A percentile compares a stretch with the other conserved stretches of the same genome.
Conservation (phyloP, 2,797 vertebrate genomes). For the Scolopax rusticola region DNA sequence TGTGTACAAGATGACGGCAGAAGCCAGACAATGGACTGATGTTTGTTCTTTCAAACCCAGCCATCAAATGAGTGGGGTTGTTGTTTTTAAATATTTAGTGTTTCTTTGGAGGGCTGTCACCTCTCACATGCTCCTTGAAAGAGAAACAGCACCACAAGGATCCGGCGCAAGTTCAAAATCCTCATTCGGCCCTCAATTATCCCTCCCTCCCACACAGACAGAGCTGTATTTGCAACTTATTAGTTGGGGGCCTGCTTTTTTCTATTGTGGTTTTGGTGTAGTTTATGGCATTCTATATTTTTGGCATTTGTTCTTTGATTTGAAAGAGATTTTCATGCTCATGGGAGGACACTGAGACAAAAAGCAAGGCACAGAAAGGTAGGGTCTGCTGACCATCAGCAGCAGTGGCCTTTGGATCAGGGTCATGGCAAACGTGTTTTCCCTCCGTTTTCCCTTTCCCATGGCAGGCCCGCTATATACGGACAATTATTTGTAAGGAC, state of each 20-base stretch:
- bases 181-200: not conserved
- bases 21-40: slow-evolving; percentile 45
- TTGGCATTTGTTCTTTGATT: not conserved
- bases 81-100: slow-evolving; percentile 45
- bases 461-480: not conserved
- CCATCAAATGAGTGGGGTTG: not conserved
- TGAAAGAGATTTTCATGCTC: not conserved
- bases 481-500: not conserved
- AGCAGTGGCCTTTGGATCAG: not conserved
- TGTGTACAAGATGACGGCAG: not conserved
- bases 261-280: not conserved
- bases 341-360: not conserved
- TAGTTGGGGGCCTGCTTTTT: not conserved
- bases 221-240: not conserved
- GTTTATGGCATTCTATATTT: not conserved
- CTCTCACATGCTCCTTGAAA: not conserved
- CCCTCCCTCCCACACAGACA: not conserved
- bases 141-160: not conserved
- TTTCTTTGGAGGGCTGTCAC: not conserved
- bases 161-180: not conserved
- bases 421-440: not conserved
- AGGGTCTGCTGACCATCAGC: accelerated
- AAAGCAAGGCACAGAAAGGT: not conserved
- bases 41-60: slow-evolving; percentile 39
- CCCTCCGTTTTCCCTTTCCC: not conserved